Percentiles rank a stretch among this genome's conserved stretches.
Evolutionary conservation across 2,888 invertebrate species (phyloP).

Genomic region (Volucella bombylans): DNA sequence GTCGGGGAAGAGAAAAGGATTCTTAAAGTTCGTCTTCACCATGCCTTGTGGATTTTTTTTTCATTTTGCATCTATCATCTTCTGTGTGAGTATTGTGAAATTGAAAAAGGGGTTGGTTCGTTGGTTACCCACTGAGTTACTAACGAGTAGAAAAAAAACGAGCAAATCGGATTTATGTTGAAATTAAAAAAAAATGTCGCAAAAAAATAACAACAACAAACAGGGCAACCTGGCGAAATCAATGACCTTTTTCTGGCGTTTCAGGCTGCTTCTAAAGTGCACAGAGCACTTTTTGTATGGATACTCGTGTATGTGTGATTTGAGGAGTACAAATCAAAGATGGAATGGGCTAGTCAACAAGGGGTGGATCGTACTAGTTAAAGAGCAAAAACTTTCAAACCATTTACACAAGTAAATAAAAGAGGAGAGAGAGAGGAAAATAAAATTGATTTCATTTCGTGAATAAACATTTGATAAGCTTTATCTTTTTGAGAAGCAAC

Average conservation of each 20-base stretch:
- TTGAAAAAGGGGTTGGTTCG: conserved; percentile 11
- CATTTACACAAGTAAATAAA: neutral
- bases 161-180: conserved; percentile 29
- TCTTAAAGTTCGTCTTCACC: neutral
- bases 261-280: conserved; percentile 20
- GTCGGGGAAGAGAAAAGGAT: neutral
- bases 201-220: conserved; percentile 13
- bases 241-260: conserved; percentile 60
- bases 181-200: conserved; percentile 13
- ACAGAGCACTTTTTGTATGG: neutral
- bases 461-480: conserved; percentile 67
- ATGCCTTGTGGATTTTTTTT: neutral
- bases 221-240: conserved; percentile 60
- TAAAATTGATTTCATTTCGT: conserved; percentile 36
- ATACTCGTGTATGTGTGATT: neutral
- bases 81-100: conserved; percentile 20
- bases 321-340: conserved; percentile 13
- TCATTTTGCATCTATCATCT: neutral
- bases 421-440: neutral
- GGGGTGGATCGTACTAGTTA: conserved; percentile 11
- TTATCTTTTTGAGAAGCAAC: conserved; percentile 54
- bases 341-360: conserved; percentile 5
- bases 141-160: conserved; percentile 11
- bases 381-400: neutral
- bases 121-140: conserved; percentile 41